phyloP scores from a whole-genome alignment of 2,888 invertebrate genomes.

The Nephrotoma appendiculata region DNA sequence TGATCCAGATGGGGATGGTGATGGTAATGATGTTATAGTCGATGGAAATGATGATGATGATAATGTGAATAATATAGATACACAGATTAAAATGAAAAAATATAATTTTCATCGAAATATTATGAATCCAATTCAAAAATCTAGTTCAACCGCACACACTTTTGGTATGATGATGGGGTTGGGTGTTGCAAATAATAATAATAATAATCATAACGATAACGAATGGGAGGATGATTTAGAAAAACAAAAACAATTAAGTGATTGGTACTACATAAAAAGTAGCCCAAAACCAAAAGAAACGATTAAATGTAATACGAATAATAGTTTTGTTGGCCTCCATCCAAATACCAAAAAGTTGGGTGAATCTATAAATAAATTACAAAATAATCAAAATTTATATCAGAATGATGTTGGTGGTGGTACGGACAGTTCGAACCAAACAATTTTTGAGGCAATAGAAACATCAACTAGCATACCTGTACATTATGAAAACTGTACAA shows the following conservation, averaged over 20 bases:
- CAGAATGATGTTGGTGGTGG: background rate
- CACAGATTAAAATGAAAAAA: background rate
- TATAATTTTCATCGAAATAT: background rate
- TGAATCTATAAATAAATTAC: background rate
- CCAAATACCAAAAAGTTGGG: background rate
- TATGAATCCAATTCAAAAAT: background rate
- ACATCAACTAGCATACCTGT: background rate
- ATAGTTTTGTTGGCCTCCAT: background rate
- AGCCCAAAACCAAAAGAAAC: slow-evolving; percentile 12
- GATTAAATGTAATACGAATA: background rate
- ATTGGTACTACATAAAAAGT: slow-evolving; percentile 21
- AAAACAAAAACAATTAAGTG: slow-evolving; percentile 19
- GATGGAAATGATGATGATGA: background rate
- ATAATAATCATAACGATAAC: background rate
- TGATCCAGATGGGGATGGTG: background rate
- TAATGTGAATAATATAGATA: background rate
- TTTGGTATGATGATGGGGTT: background rate
- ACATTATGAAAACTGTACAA: background rate
- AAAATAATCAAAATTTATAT: background rate
- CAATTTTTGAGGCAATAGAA: background rate
- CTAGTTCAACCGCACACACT: background rate
- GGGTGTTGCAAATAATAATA: background rate
- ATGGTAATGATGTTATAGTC: background rate
- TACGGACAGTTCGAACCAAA: background rate
- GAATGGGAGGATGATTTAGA: slow-evolving; percentile 7